Evolutionary conservation across 1,140 invertebrate genomes (phyloP).

Genomic region (Frieseomelitta varia): DNA sequence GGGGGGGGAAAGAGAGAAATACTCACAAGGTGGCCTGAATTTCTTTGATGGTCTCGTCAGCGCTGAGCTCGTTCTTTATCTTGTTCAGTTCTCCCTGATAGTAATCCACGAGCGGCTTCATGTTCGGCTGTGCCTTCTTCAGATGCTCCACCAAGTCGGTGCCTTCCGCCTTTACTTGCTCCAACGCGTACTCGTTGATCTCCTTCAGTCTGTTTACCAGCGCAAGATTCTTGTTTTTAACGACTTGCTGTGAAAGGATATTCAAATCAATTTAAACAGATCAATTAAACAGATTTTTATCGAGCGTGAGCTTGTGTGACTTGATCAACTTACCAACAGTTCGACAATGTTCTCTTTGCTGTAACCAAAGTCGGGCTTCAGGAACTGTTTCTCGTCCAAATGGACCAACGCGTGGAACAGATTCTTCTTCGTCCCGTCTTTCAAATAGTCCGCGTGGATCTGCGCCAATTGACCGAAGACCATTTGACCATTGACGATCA

Average conservation of each 20-base stretch:
- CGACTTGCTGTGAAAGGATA: constrained; percentile 54
- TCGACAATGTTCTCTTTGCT: constrained; percentile 85
- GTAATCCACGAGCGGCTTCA: constrained; percentile 83
- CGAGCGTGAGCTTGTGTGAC: too few relatives aligned
- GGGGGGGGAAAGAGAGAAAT: background rate
- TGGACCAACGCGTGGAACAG: constrained; percentile 84
- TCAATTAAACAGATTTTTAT: too few relatives aligned
- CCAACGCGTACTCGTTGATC: constrained; percentile 74
- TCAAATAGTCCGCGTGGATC: constrained; percentile 83
- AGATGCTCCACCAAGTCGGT: constrained; percentile 80
- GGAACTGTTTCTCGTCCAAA: constrained; percentile 86
- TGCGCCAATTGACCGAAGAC: constrained; percentile 86
- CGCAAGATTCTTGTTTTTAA: constrained; percentile 58
- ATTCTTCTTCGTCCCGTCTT: constrained; percentile 83
- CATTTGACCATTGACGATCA: constrained; percentile 83
- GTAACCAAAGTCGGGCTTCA: constrained; percentile 86
- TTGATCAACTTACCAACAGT: constrained; percentile 67
- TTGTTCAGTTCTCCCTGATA: constrained; percentile 84
- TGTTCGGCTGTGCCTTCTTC: constrained; percentile 84
- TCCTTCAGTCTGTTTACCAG: constrained; percentile 76
- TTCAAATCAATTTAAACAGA: background rate
- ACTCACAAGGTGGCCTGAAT: constrained; percentile 86
- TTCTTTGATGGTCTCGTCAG: constrained; percentile 86
- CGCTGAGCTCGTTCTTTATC: constrained; percentile 85
- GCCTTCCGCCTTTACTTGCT: constrained; percentile 75